phyloP scores from a whole-genome alignment of 2,888 invertebrate genomes.

The Pammene fasciana region DNA sequence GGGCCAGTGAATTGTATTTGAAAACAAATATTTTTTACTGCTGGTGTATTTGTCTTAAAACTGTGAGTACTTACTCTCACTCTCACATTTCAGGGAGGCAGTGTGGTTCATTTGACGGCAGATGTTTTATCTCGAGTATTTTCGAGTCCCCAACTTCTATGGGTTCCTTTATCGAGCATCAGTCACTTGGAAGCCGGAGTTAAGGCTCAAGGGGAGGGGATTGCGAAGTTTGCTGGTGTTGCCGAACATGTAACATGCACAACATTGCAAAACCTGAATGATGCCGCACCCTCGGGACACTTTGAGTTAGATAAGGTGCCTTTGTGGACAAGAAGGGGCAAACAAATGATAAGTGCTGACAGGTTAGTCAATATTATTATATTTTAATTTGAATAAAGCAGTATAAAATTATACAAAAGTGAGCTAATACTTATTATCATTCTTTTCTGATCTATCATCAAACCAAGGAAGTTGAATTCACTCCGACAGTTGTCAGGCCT shows the following conservation, averaged over 20 bases:
- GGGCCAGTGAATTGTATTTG: neutral
- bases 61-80: constrained; percentile 6
- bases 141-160: constrained; percentile 84
- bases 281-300: constrained; percentile 86
- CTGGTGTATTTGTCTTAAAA: neutral
- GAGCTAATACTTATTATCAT: neutral
- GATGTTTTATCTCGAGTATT: constrained; percentile 88
- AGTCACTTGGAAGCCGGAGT: constrained; percentile 86
- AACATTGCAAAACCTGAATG: constrained; percentile 88
- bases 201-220: constrained; percentile 84
- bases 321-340: constrained; percentile 91
- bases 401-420: neutral
- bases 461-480: neutral
- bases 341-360: constrained; percentile 85
- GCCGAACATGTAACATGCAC: constrained; percentile 72
- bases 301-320: constrained; percentile 88
- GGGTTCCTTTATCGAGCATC: constrained; percentile 88
- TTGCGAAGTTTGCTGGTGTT: constrained; percentile 89
- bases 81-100: constrained; percentile 86
- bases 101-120: constrained; percentile 91
- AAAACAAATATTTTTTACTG: neutral
- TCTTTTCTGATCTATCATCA: no score
- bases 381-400: no score
- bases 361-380: constrained; percentile 62
- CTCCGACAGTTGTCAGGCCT: neutral